Evolutionary conservation across 2,888 invertebrate genomes (phyloP).

Genomic region (Liposcelis brunnea): DNA sequence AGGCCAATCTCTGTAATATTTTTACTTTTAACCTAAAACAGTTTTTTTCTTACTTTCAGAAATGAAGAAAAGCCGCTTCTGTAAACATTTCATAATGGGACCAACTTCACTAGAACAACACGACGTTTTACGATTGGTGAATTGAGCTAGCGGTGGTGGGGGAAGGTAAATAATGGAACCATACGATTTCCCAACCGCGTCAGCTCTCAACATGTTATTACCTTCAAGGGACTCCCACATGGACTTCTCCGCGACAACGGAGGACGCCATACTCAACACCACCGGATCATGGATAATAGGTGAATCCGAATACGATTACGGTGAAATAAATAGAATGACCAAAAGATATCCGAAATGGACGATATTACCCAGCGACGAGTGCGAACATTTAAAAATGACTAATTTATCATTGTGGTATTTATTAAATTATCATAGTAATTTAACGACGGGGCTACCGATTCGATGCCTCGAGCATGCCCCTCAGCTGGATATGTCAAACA

Average conservation of each 20-base stretch:
- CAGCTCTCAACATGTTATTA: neutral
- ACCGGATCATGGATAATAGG: neutral
- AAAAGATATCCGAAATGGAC: conserved; percentile 5
- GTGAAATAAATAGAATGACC: neutral
- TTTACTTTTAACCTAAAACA: too few species aligned
- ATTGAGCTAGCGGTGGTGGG: too few species aligned
- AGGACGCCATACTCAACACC: neutral
- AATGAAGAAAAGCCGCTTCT: too few species aligned
- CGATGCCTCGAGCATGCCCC: conserved; percentile 48
- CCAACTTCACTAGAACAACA: too few species aligned
- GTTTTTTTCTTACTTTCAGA: too few species aligned
- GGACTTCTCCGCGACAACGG: neutral
- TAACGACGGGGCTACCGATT: conserved; percentile 2
- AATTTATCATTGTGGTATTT: neutral
- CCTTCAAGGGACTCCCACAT: conserved; percentile 6
- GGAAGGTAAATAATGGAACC: too few species aligned
- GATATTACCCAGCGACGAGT: conserved; percentile 1
- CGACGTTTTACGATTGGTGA: too few species aligned
- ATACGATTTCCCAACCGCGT: too few species aligned
- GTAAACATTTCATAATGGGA: too few species aligned
- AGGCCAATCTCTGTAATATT: too few species aligned
- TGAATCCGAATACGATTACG: neutral
- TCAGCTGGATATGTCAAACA: conserved; percentile 38
- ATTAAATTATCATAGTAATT: conserved; percentile 4
- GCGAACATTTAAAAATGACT: neutral